These are phyloP conservation scores for Psittacula derbiana DNA, from an alignment of 2,797 vertebrate species.

Conservation along the genomic window DNA sequence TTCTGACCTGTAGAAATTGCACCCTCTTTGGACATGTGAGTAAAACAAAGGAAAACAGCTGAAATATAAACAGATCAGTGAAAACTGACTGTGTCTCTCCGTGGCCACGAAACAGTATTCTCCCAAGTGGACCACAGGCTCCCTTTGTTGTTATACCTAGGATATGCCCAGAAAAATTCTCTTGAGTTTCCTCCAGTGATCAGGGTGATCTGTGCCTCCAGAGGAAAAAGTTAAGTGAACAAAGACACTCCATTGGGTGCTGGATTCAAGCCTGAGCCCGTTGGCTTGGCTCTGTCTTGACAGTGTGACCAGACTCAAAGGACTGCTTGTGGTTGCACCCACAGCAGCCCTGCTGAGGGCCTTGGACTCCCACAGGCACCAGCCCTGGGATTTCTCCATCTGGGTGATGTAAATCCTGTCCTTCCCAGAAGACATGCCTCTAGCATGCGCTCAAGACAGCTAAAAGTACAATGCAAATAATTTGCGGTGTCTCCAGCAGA, in stretches of 20 bases:
- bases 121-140: not conserved
- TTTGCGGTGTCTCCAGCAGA: not conserved
- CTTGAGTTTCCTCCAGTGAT: not conserved
- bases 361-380: not conserved
- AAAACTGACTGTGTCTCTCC: not conserved
- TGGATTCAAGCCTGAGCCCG: not conserved
- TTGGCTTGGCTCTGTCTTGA: not conserved
- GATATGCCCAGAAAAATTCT: not conserved
- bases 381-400: not conserved
- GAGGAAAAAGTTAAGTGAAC: not conserved
- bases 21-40: not conserved
- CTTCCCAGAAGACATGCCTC: not conserved
- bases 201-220: not conserved
- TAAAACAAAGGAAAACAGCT: not conserved
- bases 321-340: not conserved
- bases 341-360: not conserved
- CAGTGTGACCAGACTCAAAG: rapidly evolving
- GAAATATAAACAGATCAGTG: not conserved
- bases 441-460: not conserved
- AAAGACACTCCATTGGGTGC: not conserved
- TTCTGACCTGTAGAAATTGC: not conserved
- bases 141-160: not conserved
- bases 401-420: not conserved
- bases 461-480: not conserved
- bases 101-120: not conserved